A percentile compares a stretch with the other conserved stretches of the same genome.
Conservation (phyloP, 2,113 vertebrate species). For the Willisornis vidua region DNA sequence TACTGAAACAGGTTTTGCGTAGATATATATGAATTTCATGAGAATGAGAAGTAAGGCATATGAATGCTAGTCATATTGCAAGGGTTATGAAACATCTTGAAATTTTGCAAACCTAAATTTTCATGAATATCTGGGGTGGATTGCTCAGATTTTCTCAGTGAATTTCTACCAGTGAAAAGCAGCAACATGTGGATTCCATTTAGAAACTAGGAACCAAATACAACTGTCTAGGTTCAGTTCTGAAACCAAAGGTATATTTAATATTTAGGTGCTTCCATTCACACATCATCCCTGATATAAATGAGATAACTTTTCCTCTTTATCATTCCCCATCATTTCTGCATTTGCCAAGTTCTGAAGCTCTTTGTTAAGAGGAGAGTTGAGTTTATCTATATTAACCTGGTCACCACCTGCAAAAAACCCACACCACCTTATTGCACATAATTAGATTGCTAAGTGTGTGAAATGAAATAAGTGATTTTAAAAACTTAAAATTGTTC, state of each 20-base stretch:
- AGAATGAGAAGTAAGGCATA: neutral
- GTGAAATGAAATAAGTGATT: neutral
- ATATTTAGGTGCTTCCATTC: neutral
- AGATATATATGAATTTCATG: neutral
- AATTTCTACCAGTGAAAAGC: neutral
- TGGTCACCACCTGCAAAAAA: neutral
- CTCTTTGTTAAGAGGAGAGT: neutral
- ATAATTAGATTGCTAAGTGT: neutral
- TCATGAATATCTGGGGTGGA: neutral
- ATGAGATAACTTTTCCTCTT: neutral
- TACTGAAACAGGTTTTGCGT: neutral
- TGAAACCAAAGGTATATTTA: neutral
- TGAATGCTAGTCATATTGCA: neutral
- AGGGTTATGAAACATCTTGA: neutral
- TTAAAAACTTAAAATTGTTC: neutral
- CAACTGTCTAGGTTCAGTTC: neutral
- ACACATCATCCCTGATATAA: neutral
- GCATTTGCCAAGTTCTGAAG: neutral
- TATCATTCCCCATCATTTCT: neutral
- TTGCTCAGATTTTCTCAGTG: neutral
- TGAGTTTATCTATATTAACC: neutral
- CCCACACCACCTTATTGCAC: neutral
- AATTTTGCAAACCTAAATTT: neutral
- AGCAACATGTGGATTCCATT: neutral
- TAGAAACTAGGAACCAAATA: neutral